Base-by-base conservation (phyloP, 2,797 vertebrate genomes). In the Hapalemur alaotrensis region DNA sequence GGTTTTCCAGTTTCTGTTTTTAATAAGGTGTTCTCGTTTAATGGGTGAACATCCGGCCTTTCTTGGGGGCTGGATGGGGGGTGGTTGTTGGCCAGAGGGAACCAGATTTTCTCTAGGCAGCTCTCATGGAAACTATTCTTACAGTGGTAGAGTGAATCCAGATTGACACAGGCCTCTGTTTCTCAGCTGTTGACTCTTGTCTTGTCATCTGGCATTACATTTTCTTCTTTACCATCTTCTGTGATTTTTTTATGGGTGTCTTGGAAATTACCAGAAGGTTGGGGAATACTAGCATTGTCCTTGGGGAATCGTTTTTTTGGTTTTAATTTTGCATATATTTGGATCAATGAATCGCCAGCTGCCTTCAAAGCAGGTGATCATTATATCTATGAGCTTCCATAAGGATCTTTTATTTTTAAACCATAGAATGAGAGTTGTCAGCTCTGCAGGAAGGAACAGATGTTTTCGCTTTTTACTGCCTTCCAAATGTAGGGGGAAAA, bases 341-440 rank as follows among this genome's bases (percentile, higher is more conserved):
- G 89, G 12, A 63, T 95, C 61, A 87, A 7, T 87, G 84, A 83
- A 92, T 83, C 95, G 88, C 95, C 75, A 93, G 95, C 91, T 97
- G 92, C 88, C 93, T 97, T 96, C 95, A 93, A 78, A 90, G 75
- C 90, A 97, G 96, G 95, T 95, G 95, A 95, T 97, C 93, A 94
- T 98, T 94, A 28, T 38, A 93, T 82, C 82, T 97, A 89, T 98
- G 93, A 96, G 43, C 79, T 96, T 92, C 72, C 78, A 41, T 88
- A 96, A 95, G 78, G 28, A 52, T 43, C 73, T 69, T 91, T 97
- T 95, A 89, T 78, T 96, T 97, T 97, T 69, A 97, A 95, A 79
- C 84, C 84, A 23, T 28, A 86, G n/a, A 97, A 91, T 41, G 97
- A 52, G 63, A 95, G 79, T 43, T 97, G 18, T 83, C 4, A 52